These are phyloP conservation scores for Camponotus fellah DNA, from an alignment of 2,888 invertebrate species.

Conservation along the genomic window DNA sequence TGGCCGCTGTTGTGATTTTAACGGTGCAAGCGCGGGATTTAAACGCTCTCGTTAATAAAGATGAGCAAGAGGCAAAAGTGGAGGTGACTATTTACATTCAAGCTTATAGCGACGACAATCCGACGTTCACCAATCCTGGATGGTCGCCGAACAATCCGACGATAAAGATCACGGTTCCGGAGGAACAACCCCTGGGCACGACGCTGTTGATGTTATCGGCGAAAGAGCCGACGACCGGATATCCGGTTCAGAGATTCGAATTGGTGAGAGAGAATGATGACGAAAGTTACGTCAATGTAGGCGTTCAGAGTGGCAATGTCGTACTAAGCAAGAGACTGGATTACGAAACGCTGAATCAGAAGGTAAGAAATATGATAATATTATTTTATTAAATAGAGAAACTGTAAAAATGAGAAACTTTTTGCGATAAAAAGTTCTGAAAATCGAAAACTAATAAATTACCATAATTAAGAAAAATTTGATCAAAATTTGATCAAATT, in stretches of 20 bases:
- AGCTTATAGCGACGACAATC: constrained; percentile 92
- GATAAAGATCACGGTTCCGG: constrained; percentile 90
- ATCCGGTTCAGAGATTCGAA: constrained; percentile 88
- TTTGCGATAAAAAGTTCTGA: constrained; percentile 2
- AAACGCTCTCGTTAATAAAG: constrained; percentile 90
- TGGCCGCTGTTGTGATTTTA: constrained; percentile 92
- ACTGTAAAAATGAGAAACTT: background rate
- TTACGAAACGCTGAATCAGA: constrained; percentile 90
- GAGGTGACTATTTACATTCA: constrained; percentile 93
- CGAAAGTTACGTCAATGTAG: constrained; percentile 83
- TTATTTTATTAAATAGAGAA: background rate
- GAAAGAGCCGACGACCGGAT: constrained; percentile 90
- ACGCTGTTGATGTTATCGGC: constrained; percentile 90
- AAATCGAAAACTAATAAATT: background rate
- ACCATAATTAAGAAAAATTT: background rate
- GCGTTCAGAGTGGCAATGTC: constrained; percentile 91
- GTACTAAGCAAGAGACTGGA: constrained; percentile 92
- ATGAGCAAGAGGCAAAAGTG: constrained; percentile 89
- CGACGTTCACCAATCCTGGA: constrained; percentile 90
- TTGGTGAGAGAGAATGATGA: constrained; percentile 81
- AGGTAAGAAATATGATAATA: constrained; percentile 84
- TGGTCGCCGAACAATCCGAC: constrained; percentile 91
- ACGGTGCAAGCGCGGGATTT: constrained; percentile 90
- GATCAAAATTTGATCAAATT: no score
- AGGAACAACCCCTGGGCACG: constrained; percentile 92